Evolutionary conservation across 2,797 vertebrate genomes (phyloP).

Genomic region (Gobio occitaniae): DNA sequence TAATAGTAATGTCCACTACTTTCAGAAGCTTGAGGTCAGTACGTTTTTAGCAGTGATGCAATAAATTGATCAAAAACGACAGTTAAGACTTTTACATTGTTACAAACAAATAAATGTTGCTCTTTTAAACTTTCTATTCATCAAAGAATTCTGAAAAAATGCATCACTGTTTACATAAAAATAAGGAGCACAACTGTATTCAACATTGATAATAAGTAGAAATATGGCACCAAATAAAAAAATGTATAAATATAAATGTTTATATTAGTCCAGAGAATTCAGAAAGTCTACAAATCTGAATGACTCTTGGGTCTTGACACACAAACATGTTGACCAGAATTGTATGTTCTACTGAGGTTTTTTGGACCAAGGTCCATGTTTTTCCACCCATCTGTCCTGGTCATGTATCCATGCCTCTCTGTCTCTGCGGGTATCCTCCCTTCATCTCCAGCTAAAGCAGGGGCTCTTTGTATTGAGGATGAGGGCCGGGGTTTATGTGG

Average conservation of each 20-base stretch:
- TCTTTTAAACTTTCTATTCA: background rate
- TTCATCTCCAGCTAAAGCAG: conserved; percentile 51
- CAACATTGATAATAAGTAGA: background rate
- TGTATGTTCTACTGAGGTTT: conserved; percentile 20
- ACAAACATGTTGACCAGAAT: background rate
- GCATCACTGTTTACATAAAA: background rate
- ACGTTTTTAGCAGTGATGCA: background rate
- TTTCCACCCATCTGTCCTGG: conserved; percentile 58
- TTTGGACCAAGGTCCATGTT: conserved; percentile 37
- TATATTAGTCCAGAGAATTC: background rate
- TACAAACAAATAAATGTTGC: background rate
- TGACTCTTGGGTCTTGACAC: background rate
- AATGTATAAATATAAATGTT: background rate
- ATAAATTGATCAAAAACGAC: background rate
- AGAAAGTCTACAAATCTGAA: background rate
- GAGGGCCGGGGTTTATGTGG: conserved; percentile 49
- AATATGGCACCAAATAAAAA: too few relatives aligned
- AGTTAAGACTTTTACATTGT: background rate
- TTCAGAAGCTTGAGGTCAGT: background rate
- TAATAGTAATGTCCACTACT: background rate
- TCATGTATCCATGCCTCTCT: conserved; percentile 49
- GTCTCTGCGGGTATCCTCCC: conserved; percentile 46
- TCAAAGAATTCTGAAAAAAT: background rate
- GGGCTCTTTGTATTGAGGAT: conserved; percentile 58
- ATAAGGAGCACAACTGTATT: background rate